A percentile compares a stretch with the other conserved stretches of the same genome.
Conservation (phyloP, 2,888 invertebrate genomes). For the Augiades crinisus region DNA sequence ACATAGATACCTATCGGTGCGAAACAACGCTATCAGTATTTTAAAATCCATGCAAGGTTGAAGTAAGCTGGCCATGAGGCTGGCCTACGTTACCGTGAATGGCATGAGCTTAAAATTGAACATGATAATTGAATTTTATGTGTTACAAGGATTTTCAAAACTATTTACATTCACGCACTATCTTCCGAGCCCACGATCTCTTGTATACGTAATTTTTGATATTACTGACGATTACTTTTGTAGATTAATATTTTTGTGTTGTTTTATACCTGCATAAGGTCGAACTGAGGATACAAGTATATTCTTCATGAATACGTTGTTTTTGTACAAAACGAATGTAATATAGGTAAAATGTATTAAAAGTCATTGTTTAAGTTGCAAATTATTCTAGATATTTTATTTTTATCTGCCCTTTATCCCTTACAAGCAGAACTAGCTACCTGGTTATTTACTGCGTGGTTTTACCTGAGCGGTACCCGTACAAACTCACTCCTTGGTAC, state of each 20-base stretch:
- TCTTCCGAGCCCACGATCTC: constrained; percentile 64
- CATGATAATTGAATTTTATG: constrained; percentile 15
- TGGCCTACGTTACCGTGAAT: constrained; percentile 13
- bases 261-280: constrained; percentile 47
- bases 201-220: constrained; percentile 72
- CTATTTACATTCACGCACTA: neutral
- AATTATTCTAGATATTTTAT: constrained; percentile 60
- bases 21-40: neutral
- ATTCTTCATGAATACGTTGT: constrained; percentile 60
- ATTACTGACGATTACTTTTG: constrained; percentile 49
- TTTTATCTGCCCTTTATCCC: constrained; percentile 38
- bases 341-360: constrained; percentile 76
- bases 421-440: neutral
- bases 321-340: constrained; percentile 77
- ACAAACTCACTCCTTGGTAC: neutral
- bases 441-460: constrained; percentile 3
- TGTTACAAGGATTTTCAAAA: constrained; percentile 24
- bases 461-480: constrained; percentile 15
- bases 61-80: constrained; percentile 16
- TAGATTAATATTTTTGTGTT: constrained; percentile 42
- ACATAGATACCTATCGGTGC: neutral
- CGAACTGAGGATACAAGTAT: constrained; percentile 59
- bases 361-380: constrained; percentile 79
- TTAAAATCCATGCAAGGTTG: constrained; percentile 15
- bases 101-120: constrained; percentile 6